These are phyloP conservation scores for Dryoscopus gambensis DNA, from an alignment of 2,113 vertebrate species.

Conservation along the genomic window DNA sequence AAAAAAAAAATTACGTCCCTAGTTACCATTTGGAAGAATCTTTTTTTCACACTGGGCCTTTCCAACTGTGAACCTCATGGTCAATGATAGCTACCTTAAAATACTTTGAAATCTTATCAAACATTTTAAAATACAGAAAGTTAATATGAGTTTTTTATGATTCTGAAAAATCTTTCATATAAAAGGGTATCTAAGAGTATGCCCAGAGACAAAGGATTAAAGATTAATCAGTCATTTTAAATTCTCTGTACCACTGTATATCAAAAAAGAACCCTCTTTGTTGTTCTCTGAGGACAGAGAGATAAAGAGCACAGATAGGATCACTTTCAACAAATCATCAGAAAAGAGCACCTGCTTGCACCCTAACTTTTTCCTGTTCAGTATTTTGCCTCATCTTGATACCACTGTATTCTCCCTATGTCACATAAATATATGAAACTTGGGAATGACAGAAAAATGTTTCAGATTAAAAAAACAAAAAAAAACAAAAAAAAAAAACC, in stretches of 20 bases:
- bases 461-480: constrained; percentile 64
- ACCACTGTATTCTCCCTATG: background rate
- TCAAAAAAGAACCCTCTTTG: constrained; percentile 25
- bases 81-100: background rate
- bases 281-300: constrained; percentile 13
- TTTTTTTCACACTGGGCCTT: background rate
- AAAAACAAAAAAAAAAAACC: constrained; percentile 69
- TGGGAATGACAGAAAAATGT: constrained; percentile 46
- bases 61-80: background rate
- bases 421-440: constrained; percentile 21
- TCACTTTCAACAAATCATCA: constrained; percentile 22
- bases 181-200: constrained; percentile 10
- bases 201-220: background rate
- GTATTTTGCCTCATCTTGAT: background rate
- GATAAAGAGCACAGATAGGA: constrained; percentile 32
- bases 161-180: constrained; percentile 32
- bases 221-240: constrained; percentile 60
- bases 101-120: constrained; percentile 48
- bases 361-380: background rate
- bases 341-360: constrained; percentile 19
- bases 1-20: background rate
- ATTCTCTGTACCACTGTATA: constrained; percentile 11
- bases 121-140: constrained; percentile 46
- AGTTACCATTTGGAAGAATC: background rate
- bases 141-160: constrained; percentile 20